phyloP scores from a whole-genome alignment of 2,113 vertebrate genomes.

The Coptodon bakossiorum region DNA sequence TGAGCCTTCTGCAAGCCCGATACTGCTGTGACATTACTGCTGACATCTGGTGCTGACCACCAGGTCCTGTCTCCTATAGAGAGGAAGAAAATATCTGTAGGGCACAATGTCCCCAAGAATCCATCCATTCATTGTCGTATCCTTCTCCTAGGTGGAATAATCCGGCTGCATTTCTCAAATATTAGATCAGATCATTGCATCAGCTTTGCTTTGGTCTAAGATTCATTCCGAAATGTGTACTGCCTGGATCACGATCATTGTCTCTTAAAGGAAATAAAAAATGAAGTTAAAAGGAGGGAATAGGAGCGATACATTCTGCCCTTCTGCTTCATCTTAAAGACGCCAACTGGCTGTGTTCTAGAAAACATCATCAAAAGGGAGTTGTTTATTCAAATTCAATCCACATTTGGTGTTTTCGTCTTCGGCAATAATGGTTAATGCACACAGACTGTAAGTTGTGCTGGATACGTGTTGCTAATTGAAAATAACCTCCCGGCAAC shows the following conservation, averaged over 20 bases:
- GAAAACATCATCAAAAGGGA: neutral
- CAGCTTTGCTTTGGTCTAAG: neutral
- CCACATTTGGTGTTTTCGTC: neutral
- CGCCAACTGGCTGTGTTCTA: neutral
- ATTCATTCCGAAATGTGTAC: neutral
- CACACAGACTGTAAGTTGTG: neutral
- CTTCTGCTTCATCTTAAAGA: neutral
- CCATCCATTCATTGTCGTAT: neutral
- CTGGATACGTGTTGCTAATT: neutral
- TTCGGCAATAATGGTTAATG: neutral
- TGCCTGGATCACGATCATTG: neutral
- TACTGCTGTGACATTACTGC: constrained; percentile 2
- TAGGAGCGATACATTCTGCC: neutral
- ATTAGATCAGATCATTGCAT: neutral
- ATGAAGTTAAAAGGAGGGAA: neutral
- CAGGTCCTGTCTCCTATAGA: neutral
- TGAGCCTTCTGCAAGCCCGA: neutral
- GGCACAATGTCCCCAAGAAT: neutral
- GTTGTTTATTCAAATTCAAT: neutral
- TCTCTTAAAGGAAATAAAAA: neutral
- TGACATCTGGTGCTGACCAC: constrained; percentile 1
- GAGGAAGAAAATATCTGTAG: neutral
- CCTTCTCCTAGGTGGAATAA: neutral
- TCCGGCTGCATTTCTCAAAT: neutral
- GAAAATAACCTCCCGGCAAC: neutral